Conservation (phyloP, 2,888 invertebrate genomes). For the Germaria angustata region DNA sequence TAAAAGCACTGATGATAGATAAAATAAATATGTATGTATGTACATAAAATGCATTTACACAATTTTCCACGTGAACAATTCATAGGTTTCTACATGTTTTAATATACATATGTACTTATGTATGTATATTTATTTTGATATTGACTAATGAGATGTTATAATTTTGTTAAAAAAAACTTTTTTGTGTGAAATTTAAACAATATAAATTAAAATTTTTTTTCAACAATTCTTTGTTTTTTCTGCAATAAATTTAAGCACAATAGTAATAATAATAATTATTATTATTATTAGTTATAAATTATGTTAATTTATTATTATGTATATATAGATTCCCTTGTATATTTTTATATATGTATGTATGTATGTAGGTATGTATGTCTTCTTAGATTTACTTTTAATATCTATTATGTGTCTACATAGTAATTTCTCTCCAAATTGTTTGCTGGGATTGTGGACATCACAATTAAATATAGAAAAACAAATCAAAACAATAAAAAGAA, state of each 20-base stretch:
- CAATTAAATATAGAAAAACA: background rate
- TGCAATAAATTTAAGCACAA: background rate
- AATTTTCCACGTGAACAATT: background rate
- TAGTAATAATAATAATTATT: background rate
- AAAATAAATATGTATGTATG: too few relatives aligned
- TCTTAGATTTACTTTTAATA: conserved; percentile 3
- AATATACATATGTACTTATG: background rate
- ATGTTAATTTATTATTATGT: conserved; percentile 25
- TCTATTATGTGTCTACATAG: background rate
- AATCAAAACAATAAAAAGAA: background rate
- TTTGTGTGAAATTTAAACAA: background rate
- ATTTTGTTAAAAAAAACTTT: conserved; percentile 9
- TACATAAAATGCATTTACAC: conserved; percentile 31
- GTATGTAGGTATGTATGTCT: too few relatives aligned
- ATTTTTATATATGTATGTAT: conserved; percentile 52
- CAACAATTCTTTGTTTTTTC: conserved; percentile 34
- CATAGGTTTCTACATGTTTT: background rate
- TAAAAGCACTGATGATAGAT: background rate
- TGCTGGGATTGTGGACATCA: conserved; percentile 46
- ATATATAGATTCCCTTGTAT: conserved; percentile 58
- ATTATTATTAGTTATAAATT: conserved; percentile 30
- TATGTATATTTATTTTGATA: background rate
- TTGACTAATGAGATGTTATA: conserved; percentile 30
- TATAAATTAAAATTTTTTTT: conserved; percentile 6
- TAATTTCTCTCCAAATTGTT: conserved; percentile 53